Evolutionary conservation across 1,140 invertebrate genomes (phyloP).

Genomic region (Gonatopus flavifemur): DNA sequence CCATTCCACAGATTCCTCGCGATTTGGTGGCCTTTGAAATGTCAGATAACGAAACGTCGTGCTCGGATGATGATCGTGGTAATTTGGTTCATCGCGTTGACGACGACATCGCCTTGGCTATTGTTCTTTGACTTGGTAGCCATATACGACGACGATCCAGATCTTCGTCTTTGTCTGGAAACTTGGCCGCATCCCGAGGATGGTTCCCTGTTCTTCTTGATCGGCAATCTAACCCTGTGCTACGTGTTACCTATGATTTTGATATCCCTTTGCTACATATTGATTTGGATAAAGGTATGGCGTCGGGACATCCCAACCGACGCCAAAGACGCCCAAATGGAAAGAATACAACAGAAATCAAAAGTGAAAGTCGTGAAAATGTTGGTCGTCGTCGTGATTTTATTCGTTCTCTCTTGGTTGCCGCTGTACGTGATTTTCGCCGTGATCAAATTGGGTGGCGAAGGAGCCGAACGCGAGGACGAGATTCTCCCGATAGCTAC

Average conservation of each 20-base stretch:
- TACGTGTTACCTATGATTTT: slow-evolving; percentile 91
- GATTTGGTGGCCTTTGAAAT: slow-evolving; percentile 91
- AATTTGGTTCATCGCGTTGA: slow-evolving; percentile 86
- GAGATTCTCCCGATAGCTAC: slow-evolving; percentile 78
- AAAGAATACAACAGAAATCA: slow-evolving; percentile 87
- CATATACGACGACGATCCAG: slow-evolving; percentile 70
- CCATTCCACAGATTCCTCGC: slow-evolving; percentile 94
- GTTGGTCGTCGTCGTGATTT: slow-evolving; percentile 90
- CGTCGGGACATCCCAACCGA: slow-evolving; percentile 84
- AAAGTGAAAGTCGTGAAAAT: slow-evolving; percentile 96
- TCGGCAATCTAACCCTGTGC: slow-evolving; percentile 86
- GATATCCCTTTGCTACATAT: slow-evolving; percentile 88
- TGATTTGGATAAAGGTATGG: slow-evolving; percentile 92
- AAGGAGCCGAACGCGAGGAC: slow-evolving; percentile 72
- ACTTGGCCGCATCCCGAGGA: slow-evolving; percentile 81
- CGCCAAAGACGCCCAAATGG: slow-evolving; percentile 88
- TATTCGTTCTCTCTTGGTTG: slow-evolving; percentile 94
- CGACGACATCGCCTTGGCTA: slow-evolving; percentile 85
- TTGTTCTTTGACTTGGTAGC: slow-evolving; percentile 84
- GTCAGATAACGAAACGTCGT: slow-evolving; percentile 84
- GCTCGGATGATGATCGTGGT: slow-evolving; percentile 85
- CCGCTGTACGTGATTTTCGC: slow-evolving; percentile 91
- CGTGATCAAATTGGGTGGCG: slow-evolving; percentile 78
- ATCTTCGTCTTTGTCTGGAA: slow-evolving; percentile 76
- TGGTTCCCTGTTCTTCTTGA: slow-evolving; percentile 82